Percentiles rank a stretch among this genome's conserved stretches.
phyloP scores from a whole-genome alignment of 1,140 invertebrate genomes.

The Leptestheria dahalacensis region DNA sequence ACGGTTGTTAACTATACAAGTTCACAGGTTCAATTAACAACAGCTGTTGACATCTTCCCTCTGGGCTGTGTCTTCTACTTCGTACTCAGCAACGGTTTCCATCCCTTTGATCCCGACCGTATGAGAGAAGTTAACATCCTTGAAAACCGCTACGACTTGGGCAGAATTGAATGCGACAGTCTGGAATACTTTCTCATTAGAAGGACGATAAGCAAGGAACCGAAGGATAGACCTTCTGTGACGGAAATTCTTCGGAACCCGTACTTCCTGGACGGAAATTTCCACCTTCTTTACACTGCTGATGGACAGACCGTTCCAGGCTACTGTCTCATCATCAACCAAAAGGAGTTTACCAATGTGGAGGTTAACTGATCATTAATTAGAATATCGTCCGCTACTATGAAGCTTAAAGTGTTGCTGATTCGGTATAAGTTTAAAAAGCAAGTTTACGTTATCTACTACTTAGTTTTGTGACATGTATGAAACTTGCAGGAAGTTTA shows the following conservation, averaged over 20 bases:
- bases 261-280: neutral
- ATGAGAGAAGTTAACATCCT: constrained; percentile 13
- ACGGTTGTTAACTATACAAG: no score
- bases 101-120: neutral
- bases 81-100: neutral
- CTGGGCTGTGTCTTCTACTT: neutral
- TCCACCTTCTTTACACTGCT: neutral
- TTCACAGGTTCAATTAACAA: no score
- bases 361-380: no score
- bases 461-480: no score
- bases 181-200: neutral
- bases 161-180: neutral
- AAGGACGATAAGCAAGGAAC: neutral
- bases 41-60: neutral
- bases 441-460: no score
- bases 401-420: no score
- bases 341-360: neutral
- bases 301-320: neutral
- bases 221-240: neutral
- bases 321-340: neutral
- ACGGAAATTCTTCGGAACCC: neutral
- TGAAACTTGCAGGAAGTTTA: no score
- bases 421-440: no score
- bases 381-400: neutral
- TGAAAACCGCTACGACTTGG: neutral